Evolutionary conservation across 1,140 invertebrate species (phyloP).

Genomic region (Drosophila pseudoananassae): DNA sequence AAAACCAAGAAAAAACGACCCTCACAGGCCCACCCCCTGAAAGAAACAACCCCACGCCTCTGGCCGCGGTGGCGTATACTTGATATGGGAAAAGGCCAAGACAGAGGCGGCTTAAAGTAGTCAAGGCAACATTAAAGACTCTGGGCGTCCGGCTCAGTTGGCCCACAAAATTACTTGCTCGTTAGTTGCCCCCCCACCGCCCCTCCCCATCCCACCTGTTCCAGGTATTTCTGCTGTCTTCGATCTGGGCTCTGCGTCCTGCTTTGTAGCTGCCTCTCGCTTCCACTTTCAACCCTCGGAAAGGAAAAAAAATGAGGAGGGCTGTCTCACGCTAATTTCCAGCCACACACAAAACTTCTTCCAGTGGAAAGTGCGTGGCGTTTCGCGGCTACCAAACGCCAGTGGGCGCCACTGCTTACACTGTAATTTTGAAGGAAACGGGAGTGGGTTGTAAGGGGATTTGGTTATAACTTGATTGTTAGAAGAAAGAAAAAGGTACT

Average conservation of each 20-base stretch:
- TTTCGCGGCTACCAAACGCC: slow-evolving; percentile 30
- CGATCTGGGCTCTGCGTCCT: not conserved
- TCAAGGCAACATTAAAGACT: slow-evolving; percentile 62
- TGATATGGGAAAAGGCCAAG: slow-evolving; percentile 59
- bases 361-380: slow-evolving; percentile 75
- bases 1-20: slow-evolving; percentile 53
- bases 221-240: slow-evolving; percentile 24
- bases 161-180: slow-evolving; percentile 78
- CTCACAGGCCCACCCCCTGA: slow-evolving; percentile 49
- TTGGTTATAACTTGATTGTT: too few species aligned
- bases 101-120: slow-evolving; percentile 70
- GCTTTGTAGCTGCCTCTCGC: not conserved
- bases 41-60: not conserved
- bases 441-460: not conserved
- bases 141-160: slow-evolving; percentile 53
- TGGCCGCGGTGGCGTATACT: slow-evolving; percentile 56
- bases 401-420: slow-evolving; percentile 57
- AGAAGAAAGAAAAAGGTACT: too few species aligned
- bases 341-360: slow-evolving; percentile 58
- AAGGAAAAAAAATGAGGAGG: slow-evolving; percentile 19
- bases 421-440: not conserved
- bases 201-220: not conserved
- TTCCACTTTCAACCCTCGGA: slow-evolving; percentile 21
- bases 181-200: slow-evolving; percentile 55
- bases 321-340: slow-evolving; percentile 56